Evolutionary conservation across 2,113 vertebrate species (phyloP).

Genomic region (Microtus ochrogaster): DNA sequence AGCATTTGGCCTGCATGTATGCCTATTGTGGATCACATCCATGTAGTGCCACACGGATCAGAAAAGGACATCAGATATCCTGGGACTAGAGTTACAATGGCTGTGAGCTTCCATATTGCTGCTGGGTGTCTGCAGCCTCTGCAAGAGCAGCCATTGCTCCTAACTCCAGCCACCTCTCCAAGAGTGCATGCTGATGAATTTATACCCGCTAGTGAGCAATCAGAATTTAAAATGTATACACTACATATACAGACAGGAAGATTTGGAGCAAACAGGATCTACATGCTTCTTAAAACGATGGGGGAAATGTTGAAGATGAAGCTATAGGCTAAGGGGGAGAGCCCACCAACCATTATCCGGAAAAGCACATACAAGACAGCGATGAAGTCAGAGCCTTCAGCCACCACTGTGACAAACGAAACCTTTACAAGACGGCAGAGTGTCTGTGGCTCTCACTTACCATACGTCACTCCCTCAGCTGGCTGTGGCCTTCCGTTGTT

Average conservation of each 20-base stretch:
- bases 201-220: neutral
- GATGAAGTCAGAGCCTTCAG: neutral
- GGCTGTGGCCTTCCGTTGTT: slow-evolving; percentile 89
- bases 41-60: neutral
- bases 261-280: neutral
- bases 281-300: neutral
- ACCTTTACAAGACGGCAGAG: no score
- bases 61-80: neutral
- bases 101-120: neutral
- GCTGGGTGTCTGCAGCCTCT: neutral
- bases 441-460: slow-evolving; percentile 83
- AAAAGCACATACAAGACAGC: neutral
- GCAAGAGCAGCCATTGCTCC: neutral
- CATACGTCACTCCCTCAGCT: slow-evolving; percentile 90
- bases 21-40: neutral
- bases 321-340: neutral
- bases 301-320: neutral
- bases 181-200: neutral
- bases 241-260: neutral
- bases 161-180: neutral
- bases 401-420: neutral
- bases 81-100: neutral
- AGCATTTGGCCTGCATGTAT: neutral
- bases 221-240: slow-evolving; percentile 1
- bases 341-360: neutral